Conservation (phyloP, 2,888 invertebrate genomes). For the Halocaridina rubra region DNA sequence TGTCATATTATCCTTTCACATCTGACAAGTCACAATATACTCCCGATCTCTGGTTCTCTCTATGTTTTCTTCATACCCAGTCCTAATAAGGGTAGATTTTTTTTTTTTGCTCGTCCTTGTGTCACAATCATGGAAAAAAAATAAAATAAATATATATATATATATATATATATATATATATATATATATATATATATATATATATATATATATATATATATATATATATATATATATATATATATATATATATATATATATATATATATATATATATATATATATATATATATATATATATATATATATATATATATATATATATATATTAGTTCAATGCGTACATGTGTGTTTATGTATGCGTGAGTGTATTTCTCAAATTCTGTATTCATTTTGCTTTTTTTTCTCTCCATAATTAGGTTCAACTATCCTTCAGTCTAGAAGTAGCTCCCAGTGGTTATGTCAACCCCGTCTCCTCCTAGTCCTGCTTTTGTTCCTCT, state of each 20-base stretch:
- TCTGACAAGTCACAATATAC: too few relatives aligned
- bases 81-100: too few relatives aligned
- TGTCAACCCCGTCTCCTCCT: conserved; percentile 22
- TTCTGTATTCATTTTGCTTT: background rate
- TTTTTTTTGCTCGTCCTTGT: too few relatives aligned
- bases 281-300: background rate
- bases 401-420: background rate
- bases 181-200: conserved; percentile 17
- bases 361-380: background rate
- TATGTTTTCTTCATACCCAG: too few relatives aligned
- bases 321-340: background rate
- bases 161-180: background rate
- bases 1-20: too few relatives aligned
- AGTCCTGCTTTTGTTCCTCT: conserved; percentile 11
- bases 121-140: background rate
- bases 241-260: background rate
- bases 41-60: too few relatives aligned
- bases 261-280: background rate
- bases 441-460: background rate
- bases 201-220: background rate
- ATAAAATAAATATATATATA: background rate
- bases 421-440: background rate
- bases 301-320: background rate
- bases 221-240: background rate
- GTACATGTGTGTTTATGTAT: background rate